Base-by-base conservation (phyloP, 2,797 vertebrate genomes). In the Psittacula echo region DNA sequence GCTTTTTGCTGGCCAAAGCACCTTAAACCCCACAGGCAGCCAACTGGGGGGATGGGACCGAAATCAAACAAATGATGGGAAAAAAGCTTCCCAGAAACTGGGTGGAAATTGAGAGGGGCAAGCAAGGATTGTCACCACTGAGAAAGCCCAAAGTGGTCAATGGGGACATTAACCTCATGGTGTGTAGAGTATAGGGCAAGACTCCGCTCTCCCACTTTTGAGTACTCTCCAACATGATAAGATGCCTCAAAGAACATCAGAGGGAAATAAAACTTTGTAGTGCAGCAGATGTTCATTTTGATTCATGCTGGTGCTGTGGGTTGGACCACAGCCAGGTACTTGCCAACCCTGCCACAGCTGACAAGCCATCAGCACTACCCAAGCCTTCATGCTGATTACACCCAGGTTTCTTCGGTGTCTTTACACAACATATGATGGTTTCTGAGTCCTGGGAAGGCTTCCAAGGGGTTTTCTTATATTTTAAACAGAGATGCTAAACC, bases 111-210 rank as follows among this genome's bases (percentile, higher is more conserved):
- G 10, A 82, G 32, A 13, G 3, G 16, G 7, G 34, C 17, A 78
- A 74, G 66, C 13, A 70, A 62, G 79, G 66, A 61, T 13, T 70
- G 16, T 50, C 39, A 76, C 32, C 67, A 51, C 11, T 19, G 20
- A 41, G 30, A 72, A 77, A 80, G 41, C 30, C 30, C 44, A 48
- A 42, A 75, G 61, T 3, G 1, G 15, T 39, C 61, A 51, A 2
- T 2, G 18, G 7, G 34, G 29, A 65, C 39, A 32, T 60, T 30
- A 87, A 85, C 3, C 14, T 44, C 0, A 0, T 4, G 20, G 21
- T n/a, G 29, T 13, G 29, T 5, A 81, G 4, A 61, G 12, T 5
- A 8, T 1, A 72, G 19, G 15, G 24, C 24, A 95, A 81, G 29
- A 29, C 9, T 79, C 71, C 16, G 32, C 29, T 27, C 68, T 21